These are phyloP conservation scores for Gulo gulo DNA, from an alignment of 2,113 vertebrate species.

Conservation along the genomic window DNA sequence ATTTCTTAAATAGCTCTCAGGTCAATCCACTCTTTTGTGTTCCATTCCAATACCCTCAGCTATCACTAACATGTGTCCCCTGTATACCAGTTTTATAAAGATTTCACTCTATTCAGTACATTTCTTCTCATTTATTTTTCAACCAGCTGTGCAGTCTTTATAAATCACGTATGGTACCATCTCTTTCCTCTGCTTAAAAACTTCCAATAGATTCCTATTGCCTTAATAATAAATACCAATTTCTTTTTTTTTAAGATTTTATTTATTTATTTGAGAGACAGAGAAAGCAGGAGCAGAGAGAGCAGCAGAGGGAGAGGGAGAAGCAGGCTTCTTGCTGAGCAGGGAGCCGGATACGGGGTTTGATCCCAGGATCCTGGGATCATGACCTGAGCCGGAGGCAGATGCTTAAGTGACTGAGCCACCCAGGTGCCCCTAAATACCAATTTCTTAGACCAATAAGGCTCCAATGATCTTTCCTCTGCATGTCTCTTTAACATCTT, in stretches of 20 bases:
- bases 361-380: too few relatives aligned
- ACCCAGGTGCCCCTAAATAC: neutral
- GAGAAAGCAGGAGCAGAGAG: too few relatives aligned
- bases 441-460: neutral
- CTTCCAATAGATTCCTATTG: neutral
- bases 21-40: neutral
- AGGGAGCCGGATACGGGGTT: too few relatives aligned
- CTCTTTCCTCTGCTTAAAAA: neutral
- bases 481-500: neutral
- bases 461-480: neutral
- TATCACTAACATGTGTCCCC: neutral
- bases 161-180: neutral
- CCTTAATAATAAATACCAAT: neutral
- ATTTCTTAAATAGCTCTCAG: neutral
- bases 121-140: neutral
- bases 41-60: neutral
- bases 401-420: too few relatives aligned
- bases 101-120: neutral
- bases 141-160: neutral
- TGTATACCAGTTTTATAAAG: neutral
- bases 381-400: too few relatives aligned
- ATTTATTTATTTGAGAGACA: too few relatives aligned
- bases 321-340: too few relatives aligned
- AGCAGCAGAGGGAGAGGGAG: too few relatives aligned
- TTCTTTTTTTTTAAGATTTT: too few relatives aligned